These are phyloP conservation scores for Brachyrhaphis roseni DNA, from an alignment of 2,797 vertebrate species.

Conservation along the genomic window DNA sequence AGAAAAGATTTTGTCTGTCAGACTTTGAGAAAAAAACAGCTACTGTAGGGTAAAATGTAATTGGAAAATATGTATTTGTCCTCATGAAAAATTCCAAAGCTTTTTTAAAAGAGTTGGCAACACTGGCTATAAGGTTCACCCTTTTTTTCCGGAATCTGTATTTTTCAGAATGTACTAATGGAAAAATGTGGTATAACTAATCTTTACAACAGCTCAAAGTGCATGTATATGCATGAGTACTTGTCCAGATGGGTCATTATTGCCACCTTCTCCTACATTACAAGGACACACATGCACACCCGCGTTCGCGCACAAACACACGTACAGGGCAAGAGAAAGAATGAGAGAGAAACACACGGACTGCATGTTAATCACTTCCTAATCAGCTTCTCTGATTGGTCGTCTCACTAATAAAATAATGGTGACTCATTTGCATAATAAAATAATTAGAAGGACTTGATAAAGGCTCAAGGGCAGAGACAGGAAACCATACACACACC, in stretches of 20 bases:
- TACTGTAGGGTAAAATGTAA: background rate
- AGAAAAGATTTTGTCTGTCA: background rate
- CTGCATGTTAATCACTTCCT: constrained; percentile 85
- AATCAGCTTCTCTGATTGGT: constrained; percentile 83
- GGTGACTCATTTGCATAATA: constrained; percentile 85
- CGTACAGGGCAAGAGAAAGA: background rate
- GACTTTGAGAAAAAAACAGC: background rate
- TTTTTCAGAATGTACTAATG: constrained; percentile 2
- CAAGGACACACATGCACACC: constrained; percentile 64
- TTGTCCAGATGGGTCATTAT: constrained; percentile 81
- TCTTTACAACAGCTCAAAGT: constrained; percentile 20
- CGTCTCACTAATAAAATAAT: constrained; percentile 86
- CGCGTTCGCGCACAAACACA: constrained; percentile 35
- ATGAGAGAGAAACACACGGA: constrained; percentile 47
- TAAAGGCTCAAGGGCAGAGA: constrained; percentile 84
- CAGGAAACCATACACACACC: constrained; percentile 41
- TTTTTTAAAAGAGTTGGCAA: background rate
- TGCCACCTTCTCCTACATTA: constrained; percentile 49
- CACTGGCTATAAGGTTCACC: background rate
- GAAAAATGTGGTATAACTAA: constrained; percentile 15
- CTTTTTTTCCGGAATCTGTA: background rate
- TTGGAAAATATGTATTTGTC: background rate
- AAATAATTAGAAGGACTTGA: constrained; percentile 85
- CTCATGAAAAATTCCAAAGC: background rate
- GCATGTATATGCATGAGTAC: constrained; percentile 44